Base-by-base conservation (phyloP, 1,140 invertebrate species). In the Steinernema feltiae region DNA sequence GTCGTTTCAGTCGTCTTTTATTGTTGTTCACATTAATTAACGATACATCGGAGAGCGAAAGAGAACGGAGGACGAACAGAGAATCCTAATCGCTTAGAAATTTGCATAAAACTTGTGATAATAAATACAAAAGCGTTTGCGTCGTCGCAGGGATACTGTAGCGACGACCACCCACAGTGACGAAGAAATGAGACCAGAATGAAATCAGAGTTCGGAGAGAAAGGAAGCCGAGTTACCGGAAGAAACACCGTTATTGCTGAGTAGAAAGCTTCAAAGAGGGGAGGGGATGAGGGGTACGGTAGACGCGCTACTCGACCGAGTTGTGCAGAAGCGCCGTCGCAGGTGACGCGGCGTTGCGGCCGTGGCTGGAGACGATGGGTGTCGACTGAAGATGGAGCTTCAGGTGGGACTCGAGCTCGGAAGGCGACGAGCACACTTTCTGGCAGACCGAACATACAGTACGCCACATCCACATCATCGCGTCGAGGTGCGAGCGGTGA, bases 371-470 rank as follows among this genome's bases (percentile, higher is more conserved):
- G 7, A 3, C 53, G 53, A 3, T n/a, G 2, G 53, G 53, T 7
- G 53, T 27, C 12, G 53, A 15, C 53, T 63, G 53, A 27, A 78
- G 48, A 69, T 79, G 78, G 31, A 74, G 72, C 70, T 80, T 79
- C 0, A 81, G 32, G 32, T 81, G 80, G 21, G 69, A 30, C 30
- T 80, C 74, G 7, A 81, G 73, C 35, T 81, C 80, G 24, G 17
- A 21, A 1, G 74, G 76, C 7, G 79, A 74, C 1, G 46, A 15
- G 53, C 80, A 81, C 17, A 78, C 75, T 30, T 81, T 81, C 30
- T 80, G 76, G 70, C 80, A 81, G 17, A 81, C 76, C 0, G 74
- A 75, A 32, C 80, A 81, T 0, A 79, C 79, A 0, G 74, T 81
- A 30, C 75, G 30, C 73, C 76, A 76, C 71, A 80, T 53, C 74